A percentile compares a stretch with the other conserved stretches of the same genome.
phyloP scores from a whole-genome alignment of 2,888 invertebrate genomes.

The Smittia aterrima region DNA sequence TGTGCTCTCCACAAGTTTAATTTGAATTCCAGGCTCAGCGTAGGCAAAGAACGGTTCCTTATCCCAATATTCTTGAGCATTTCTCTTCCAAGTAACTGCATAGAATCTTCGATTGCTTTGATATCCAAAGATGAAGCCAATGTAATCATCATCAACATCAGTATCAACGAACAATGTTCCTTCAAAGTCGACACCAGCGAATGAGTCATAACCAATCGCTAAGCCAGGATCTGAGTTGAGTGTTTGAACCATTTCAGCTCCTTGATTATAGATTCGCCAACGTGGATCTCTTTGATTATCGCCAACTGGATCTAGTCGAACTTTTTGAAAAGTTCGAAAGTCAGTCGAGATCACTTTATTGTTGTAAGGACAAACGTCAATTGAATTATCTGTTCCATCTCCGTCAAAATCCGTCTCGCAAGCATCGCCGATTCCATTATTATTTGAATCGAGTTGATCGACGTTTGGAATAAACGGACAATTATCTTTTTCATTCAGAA shows the following conservation, averaged over 20 bases:
- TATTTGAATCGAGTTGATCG: conserved; percentile 70
- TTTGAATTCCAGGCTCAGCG: conserved; percentile 90
- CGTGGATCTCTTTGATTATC: conserved; percentile 91
- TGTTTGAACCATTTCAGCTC: conserved; percentile 87
- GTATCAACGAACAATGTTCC: conserved; percentile 93
- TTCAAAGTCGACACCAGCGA: conserved; percentile 93
- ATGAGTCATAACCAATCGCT: conserved; percentile 84
- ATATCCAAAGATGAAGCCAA: conserved; percentile 91
- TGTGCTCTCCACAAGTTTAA: conserved; percentile 85
- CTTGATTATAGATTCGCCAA: conserved; percentile 90
- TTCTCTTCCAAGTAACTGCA: conserved; percentile 96
- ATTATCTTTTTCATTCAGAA: conserved; percentile 75
- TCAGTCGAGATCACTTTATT: conserved; percentile 87
- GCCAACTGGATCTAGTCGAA: conserved; percentile 88
- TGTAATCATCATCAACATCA: conserved; percentile 91
- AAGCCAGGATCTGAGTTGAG: conserved; percentile 94
- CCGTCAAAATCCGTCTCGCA: conserved; percentile 84
- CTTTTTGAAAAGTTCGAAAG: conserved; percentile 86
- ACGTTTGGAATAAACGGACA: conserved; percentile 76
- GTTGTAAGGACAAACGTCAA: conserved; percentile 94
- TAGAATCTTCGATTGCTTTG: conserved; percentile 92
- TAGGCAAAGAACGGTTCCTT: conserved; percentile 86
- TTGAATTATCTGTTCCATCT: conserved; percentile 71
- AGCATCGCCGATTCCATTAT: conserved; percentile 76
- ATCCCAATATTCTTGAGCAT: conserved; percentile 91